A percentile compares a stretch with the other conserved stretches of the same genome.
Evolutionary conservation across 2,888 invertebrate species (phyloP).

Genomic region (Drosophila borborema): DNA sequence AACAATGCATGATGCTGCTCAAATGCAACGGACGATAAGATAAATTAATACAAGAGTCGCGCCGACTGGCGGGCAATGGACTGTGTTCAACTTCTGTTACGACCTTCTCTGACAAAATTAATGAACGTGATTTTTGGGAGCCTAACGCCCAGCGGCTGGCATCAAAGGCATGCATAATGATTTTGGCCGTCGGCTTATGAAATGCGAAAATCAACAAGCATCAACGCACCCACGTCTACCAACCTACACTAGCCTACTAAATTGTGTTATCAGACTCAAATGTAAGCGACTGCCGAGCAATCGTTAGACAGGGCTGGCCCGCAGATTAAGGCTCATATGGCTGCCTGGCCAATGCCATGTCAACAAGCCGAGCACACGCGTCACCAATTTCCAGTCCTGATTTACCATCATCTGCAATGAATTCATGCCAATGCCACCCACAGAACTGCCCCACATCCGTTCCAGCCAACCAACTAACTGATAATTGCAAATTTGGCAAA

Average conservation of each 20-base stretch:
- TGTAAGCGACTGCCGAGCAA: not conserved
- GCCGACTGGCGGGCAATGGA: slow-evolving; percentile 8
- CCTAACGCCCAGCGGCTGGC: slow-evolving; percentile 6
- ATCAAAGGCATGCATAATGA: slow-evolving; percentile 74
- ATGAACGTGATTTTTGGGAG: slow-evolving; percentile 63
- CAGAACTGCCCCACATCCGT: too few relatives aligned
- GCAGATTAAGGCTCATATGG: slow-evolving; percentile 20
- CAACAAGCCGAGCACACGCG: slow-evolving; percentile 66
- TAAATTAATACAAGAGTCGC: slow-evolving; percentile 75
- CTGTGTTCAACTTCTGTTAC: not conserved
- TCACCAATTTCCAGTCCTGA: slow-evolving; percentile 59
- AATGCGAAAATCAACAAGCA: slow-evolving; percentile 49
- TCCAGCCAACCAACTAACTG: not conserved
- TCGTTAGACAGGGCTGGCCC: not conserved
- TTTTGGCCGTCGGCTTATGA: slow-evolving; percentile 66
- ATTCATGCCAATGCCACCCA: not conserved
- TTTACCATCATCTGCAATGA: slow-evolving; percentile 44
- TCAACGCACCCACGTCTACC: slow-evolving; percentile 12
- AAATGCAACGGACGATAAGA: slow-evolving; percentile 66
- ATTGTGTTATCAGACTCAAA: slow-evolving; percentile 46
- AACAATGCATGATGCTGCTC: slow-evolving; percentile 67
- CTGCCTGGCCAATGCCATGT: slow-evolving; percentile 60
- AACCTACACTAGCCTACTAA: slow-evolving; percentile 25
- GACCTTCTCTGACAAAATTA: slow-evolving; percentile 35
- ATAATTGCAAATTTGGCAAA: slow-evolving; percentile 16